These are phyloP conservation scores for Lycaon pictus DNA, from an alignment of 2,113 vertebrate species.

Conservation along the genomic window DNA sequence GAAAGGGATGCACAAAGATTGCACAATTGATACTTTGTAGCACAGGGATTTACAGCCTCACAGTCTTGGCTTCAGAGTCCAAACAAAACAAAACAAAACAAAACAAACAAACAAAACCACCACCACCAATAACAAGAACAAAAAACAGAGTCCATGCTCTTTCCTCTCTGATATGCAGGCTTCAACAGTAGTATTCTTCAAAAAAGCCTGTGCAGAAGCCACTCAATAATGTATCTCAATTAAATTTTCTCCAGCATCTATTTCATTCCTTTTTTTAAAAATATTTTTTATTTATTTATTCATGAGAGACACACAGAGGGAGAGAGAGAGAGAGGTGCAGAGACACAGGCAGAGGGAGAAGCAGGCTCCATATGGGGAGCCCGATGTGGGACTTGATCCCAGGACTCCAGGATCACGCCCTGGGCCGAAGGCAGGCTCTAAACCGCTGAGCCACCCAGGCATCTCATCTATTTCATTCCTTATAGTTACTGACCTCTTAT, in stretches of 20 bases:
- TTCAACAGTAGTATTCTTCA: background rate
- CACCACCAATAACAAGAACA: too few relatives aligned
- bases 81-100: too few relatives aligned
- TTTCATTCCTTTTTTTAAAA: background rate
- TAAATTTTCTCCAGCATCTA: background rate
- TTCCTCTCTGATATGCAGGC: background rate
- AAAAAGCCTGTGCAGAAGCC: background rate
- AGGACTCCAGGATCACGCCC: too few relatives aligned
- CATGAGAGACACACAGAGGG: too few relatives aligned
- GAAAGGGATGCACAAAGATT: background rate
- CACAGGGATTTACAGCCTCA: background rate
- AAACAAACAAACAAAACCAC: too few relatives aligned
- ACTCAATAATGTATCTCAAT: background rate
- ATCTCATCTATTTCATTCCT: background rate
- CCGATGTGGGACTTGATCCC: too few relatives aligned
- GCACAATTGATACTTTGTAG: background rate
- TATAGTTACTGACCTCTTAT: background rate
- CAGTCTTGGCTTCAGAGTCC: background rate
- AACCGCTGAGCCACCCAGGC: too few relatives aligned
- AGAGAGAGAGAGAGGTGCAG: too few relatives aligned
- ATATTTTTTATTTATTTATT: too few relatives aligned
- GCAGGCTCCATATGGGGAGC: too few relatives aligned
- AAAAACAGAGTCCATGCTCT: background rate
- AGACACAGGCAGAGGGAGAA: too few relatives aligned
- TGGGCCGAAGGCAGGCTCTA: too few relatives aligned